These are phyloP conservation scores for western clawed frog (Xenopus tropicalis) DNA, from an alignment of 2,113 vertebrate species.

Conservation along the genomic window DNA sequence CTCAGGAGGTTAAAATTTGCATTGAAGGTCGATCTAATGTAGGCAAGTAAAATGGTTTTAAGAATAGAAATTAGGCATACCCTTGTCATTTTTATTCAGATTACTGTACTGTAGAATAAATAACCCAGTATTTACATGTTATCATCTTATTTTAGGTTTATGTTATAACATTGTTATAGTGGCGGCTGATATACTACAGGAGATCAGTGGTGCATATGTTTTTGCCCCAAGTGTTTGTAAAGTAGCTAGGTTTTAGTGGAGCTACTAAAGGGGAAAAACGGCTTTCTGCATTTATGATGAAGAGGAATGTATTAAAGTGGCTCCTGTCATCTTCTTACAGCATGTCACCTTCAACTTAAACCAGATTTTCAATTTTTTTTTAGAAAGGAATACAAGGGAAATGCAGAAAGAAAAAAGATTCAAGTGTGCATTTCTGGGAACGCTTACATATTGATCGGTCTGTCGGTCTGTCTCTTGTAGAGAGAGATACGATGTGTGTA, in stretches of 20 bases:
- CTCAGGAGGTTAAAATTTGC: conserved; percentile 97
- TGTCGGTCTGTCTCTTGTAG: conserved; percentile 7
- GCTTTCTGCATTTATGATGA: conserved; percentile 55
- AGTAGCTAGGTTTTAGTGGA: conserved; percentile 54
- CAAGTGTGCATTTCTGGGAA: neutral
- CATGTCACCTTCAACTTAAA: conserved; percentile 43
- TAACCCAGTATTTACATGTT: conserved; percentile 88
- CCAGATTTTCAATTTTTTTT: conserved; percentile 34
- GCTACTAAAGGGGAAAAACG: conserved; percentile 55
- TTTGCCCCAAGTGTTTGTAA: conserved; percentile 63
- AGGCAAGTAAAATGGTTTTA: conserved; percentile 82
- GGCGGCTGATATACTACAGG: conserved; percentile 77
- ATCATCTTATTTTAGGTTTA: conserved; percentile 86
- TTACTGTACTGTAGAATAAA: conserved; percentile 90
- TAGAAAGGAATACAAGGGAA: conserved; percentile 44
- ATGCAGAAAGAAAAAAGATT: conserved; percentile 50
- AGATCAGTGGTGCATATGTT: conserved; percentile 71
- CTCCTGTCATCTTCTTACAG: conserved; percentile 53
- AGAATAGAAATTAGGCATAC: conserved; percentile 63
- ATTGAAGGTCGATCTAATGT: conserved; percentile 97
- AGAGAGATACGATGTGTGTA: conserved; percentile 15
- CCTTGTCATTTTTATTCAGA: conserved; percentile 76
- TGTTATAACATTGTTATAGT: conserved; percentile 84
- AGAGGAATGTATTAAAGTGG: conserved; percentile 55
- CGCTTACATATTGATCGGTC: conserved; percentile 3